These are phyloP conservation scores for Tachina grossa DNA, from an alignment of 2,888 invertebrate species.

Conservation along the genomic window DNA sequence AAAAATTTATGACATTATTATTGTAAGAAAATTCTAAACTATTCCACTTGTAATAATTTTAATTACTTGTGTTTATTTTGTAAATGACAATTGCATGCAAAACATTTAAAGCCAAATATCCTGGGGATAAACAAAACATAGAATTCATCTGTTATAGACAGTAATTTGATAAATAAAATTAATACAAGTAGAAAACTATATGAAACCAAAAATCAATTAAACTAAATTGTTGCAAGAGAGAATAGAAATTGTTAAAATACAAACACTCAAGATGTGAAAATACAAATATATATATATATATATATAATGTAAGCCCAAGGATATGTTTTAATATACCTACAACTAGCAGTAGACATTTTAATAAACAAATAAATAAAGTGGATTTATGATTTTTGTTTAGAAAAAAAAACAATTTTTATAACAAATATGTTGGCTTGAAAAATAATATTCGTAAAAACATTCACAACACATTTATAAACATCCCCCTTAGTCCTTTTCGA, in stretches of 20 bases:
- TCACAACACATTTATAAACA: background rate
- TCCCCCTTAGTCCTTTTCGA: background rate
- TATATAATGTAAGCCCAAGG: background rate
- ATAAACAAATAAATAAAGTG: constrained; percentile 24
- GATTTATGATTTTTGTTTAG: constrained; percentile 3
- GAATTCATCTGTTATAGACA: constrained; percentile 3
- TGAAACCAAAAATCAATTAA: constrained; percentile 27
- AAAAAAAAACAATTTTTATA: constrained; percentile 19
- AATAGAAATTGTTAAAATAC: background rate
- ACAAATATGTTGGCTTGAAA: background rate
- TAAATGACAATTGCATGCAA: background rate
- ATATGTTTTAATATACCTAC: background rate
- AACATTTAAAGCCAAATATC: background rate
- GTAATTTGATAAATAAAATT: background rate
- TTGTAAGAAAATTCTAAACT: background rate
- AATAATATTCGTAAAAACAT: background rate
- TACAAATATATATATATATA: background rate
- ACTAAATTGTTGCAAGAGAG: constrained; percentile 27
- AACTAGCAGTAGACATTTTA: constrained; percentile 35
- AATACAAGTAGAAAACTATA: background rate
- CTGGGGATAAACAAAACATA: background rate
- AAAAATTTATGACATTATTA: background rate
- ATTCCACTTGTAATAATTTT: background rate
- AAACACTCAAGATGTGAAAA: background rate
- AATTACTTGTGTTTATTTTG: background rate